Conservation (phyloP, 1,140 invertebrate species). For the Aporrectodea caliginosa region DNA sequence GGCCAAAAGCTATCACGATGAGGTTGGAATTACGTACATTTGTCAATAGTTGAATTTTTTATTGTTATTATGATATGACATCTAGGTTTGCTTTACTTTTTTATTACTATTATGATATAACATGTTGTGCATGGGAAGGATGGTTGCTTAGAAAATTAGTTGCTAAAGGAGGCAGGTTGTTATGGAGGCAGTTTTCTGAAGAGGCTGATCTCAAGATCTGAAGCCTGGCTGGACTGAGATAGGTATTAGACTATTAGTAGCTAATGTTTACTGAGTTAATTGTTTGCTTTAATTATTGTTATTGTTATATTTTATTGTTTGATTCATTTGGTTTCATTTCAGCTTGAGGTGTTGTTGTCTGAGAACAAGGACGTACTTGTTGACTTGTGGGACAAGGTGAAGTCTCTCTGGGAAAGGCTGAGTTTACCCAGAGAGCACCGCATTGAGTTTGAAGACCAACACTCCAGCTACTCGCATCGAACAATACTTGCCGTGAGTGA, state of each 20-base stretch:
- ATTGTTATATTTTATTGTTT: slow-evolving; percentile 15
- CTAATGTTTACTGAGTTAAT: no score
- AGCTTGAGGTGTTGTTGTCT: slow-evolving; percentile 41
- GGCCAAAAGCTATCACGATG: slow-evolving; percentile 37
- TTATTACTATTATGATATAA: no score
- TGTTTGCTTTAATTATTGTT: not conserved
- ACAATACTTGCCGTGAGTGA: slow-evolving; percentile 12
- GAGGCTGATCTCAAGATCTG: no score
- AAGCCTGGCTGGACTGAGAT: no score
- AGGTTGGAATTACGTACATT: slow-evolving; percentile 33
- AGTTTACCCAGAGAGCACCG: slow-evolving; percentile 60
- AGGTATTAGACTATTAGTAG: no score
- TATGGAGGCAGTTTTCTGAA: no score
- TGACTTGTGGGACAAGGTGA: slow-evolving; percentile 57
- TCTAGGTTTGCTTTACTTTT: no score
- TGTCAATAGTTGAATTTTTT: not conserved
- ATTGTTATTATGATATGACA: no score
- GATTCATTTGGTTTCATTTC: slow-evolving; percentile 17
- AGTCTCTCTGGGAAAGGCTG: slow-evolving; percentile 63
- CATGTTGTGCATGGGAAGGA: no score
- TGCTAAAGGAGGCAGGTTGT: no score
- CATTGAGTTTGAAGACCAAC: slow-evolving; percentile 57
- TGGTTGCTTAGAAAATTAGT: no score
- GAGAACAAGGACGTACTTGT: slow-evolving; percentile 36
- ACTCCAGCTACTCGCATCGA: slow-evolving; percentile 53